Conservation (phyloP, 2,797 vertebrate species). For the Cossypha polioptera region DNA sequence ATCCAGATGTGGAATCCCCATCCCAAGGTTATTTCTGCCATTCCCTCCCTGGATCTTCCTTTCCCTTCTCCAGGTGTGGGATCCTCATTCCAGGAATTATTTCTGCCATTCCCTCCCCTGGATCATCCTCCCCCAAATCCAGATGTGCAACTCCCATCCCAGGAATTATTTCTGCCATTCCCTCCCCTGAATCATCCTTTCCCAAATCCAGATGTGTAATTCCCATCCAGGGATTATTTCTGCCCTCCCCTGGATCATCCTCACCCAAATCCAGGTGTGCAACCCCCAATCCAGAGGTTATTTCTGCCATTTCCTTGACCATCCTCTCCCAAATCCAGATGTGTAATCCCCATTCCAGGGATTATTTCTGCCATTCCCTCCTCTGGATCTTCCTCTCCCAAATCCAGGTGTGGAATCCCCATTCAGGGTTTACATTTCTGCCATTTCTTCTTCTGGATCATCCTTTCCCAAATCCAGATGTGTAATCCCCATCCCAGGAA, state of each 20-base stretch:
- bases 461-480: too few species aligned
- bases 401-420: too few species aligned
- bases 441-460: too few species aligned
- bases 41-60: not conserved
- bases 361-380: too few species aligned
- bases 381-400: too few species aligned
- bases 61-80: not conserved
- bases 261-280: not conserved
- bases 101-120: not conserved
- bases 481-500: fast-evolving
- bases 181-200: fast-evolving
- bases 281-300: too few species aligned
- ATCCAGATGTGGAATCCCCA: fast-evolving
- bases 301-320: too few species aligned
- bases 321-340: too few species aligned
- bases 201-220: not conserved
- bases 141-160: fast-evolving
- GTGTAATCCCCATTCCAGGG: fast-evolving
- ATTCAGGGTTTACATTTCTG: not conserved
- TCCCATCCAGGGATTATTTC: too few species aligned
- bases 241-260: not conserved
- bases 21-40: not conserved
- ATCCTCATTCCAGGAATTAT: fast-evolving
- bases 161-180: not conserved
- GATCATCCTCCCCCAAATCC: too few species aligned